Evolutionary conservation across 2,888 invertebrate genomes (phyloP).

Genomic region (Nephrocerus scutellatus): DNA sequence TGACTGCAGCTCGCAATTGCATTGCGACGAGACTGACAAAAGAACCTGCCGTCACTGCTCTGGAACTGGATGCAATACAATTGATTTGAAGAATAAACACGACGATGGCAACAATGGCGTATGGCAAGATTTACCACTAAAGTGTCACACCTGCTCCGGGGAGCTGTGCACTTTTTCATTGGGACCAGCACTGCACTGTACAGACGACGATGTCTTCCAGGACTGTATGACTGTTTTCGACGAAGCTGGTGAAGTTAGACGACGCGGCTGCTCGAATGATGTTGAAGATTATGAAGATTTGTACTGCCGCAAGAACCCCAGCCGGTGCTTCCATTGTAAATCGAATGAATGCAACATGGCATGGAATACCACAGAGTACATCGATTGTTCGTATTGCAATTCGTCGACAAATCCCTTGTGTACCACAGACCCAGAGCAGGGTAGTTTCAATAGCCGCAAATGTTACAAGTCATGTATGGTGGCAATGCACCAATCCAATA

Average conservation of each 20-base stretch:
- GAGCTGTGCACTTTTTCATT: constrained; percentile 32
- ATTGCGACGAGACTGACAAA: constrained; percentile 30
- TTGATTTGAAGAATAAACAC: constrained; percentile 32
- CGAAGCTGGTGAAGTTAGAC: constrained; percentile 27
- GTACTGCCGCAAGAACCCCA: constrained; percentile 33
- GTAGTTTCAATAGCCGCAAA: constrained; percentile 23
- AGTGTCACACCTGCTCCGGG: constrained; percentile 35
- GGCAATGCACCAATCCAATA: constrained; percentile 25
- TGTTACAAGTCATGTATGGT: constrained; percentile 39
- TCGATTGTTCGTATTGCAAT: constrained; percentile 35
- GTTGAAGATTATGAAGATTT: constrained; percentile 38
- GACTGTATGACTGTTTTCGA: constrained; percentile 41
- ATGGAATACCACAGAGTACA: constrained; percentile 28
- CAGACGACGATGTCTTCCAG: constrained; percentile 25
- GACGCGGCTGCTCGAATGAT: constrained; percentile 36
- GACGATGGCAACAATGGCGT: constrained; percentile 37
- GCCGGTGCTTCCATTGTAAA: constrained; percentile 35
- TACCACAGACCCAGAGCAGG: constrained; percentile 23
- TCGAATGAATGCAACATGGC: constrained; percentile 41
- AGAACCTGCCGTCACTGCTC: constrained; percentile 36
- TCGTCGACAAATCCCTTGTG: constrained; percentile 28
- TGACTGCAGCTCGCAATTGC: constrained; percentile 34
- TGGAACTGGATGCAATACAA: constrained; percentile 33
- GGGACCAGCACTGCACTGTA: constrained; percentile 31
- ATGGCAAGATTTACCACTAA: constrained; percentile 38